Evolutionary conservation across 1,140 invertebrate genomes (phyloP).

Genomic region (Cherax quadricarinatus): DNA sequence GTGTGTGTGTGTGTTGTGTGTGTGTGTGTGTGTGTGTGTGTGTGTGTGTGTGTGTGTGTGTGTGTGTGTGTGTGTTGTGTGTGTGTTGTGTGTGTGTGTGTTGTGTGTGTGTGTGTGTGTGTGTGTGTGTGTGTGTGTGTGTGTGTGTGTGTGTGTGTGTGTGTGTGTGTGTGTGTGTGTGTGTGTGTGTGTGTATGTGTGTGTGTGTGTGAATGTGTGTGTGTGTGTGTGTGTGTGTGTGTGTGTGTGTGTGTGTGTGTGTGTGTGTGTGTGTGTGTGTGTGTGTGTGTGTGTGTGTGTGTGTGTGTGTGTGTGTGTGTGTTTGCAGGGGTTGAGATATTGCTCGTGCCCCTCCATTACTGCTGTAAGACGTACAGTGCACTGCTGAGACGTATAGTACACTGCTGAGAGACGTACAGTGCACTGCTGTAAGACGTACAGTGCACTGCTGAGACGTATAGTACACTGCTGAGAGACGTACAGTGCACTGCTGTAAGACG

Average conservation of each 20-base stretch:
- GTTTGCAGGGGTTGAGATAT: no score
- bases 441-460: neutral
- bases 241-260: neutral
- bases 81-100: neutral
- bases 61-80: neutral
- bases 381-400: no score
- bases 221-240: neutral
- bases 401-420: no score
- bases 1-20: neutral
- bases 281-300: neutral
- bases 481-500: neutral
- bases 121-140: neutral
- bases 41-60: neutral
- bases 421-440: neutral
- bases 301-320: neutral
- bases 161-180: neutral
- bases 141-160: neutral
- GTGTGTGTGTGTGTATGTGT: neutral
- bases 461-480: no score
- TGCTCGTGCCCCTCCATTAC: neutral
- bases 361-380: neutral
- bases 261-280: neutral
- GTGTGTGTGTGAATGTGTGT: neutral
- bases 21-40: neutral
- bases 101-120: neutral